These are phyloP conservation scores for Coregonus clupeaformis DNA, from an alignment of 2,113 vertebrate species.

Conservation along the genomic window DNA sequence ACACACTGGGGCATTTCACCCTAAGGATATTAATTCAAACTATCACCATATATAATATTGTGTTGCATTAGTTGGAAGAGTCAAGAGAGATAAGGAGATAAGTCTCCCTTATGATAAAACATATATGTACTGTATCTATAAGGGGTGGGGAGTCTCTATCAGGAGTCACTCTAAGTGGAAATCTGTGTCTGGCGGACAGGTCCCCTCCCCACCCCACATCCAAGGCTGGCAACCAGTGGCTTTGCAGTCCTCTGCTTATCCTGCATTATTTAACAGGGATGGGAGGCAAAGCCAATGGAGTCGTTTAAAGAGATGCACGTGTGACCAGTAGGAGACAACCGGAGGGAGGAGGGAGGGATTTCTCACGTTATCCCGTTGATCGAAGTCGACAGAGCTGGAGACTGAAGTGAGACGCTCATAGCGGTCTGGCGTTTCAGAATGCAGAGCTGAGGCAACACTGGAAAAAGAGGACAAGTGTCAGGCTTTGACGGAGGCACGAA, in stretches of 20 bases:
- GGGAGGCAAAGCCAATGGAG: neutral
- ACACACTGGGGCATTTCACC: too few relatives aligned
- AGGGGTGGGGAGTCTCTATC: too few relatives aligned
- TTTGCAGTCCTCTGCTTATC: constrained; percentile 3
- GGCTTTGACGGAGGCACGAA: neutral
- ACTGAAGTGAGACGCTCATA: constrained; percentile 96
- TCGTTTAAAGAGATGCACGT: neutral
- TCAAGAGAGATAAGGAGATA: too few relatives aligned
- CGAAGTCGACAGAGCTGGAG: constrained; percentile 96
- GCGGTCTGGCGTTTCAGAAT: constrained; percentile 90
- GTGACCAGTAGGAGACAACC: neutral
- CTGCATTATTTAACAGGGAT: constrained; percentile 22
- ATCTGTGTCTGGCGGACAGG: neutral
- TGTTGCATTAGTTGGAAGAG: too few relatives aligned
- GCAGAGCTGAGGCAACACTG: constrained; percentile 92
- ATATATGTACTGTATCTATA: too few relatives aligned
- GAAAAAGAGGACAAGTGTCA: constrained; percentile 4
- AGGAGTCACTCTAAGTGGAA: neutral
- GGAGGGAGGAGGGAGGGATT: constrained; percentile 19
- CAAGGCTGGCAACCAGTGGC: neutral
- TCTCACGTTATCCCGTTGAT: constrained; percentile 95
- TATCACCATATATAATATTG: too few relatives aligned
- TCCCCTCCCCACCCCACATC: neutral
- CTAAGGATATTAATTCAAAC: too few relatives aligned
- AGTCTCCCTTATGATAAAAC: too few relatives aligned